A percentile compares a stretch with the other conserved stretches of the same genome.
phyloP scores from a whole-genome alignment of 2,888 invertebrate species.

The Thereva unica region DNA sequence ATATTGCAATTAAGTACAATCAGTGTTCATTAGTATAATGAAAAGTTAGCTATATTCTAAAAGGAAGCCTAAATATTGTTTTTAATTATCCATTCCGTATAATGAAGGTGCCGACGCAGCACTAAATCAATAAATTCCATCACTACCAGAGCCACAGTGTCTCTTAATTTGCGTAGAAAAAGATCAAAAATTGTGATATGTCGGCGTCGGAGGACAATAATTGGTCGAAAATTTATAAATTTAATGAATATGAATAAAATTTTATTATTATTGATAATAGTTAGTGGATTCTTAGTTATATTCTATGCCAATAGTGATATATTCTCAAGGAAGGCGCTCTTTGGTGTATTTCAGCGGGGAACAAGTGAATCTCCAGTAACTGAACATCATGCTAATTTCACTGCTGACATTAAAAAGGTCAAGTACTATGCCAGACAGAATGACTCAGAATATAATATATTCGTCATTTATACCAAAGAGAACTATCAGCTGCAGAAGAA shows the following conservation, averaged over 20 bases:
- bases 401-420: conserved; percentile 39
- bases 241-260: conserved; percentile 51
- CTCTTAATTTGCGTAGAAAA: background rate
- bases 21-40: too few species aligned
- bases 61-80: too few species aligned
- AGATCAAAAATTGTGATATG: conserved; percentile 25
- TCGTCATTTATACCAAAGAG: conserved; percentile 56
- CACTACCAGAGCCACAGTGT: background rate
- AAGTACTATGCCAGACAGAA: conserved; percentile 42
- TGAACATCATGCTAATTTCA: conserved; percentile 21
- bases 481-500: conserved; percentile 55
- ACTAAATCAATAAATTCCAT: conserved; percentile 17
- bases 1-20: too few species aligned
- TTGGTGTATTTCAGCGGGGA: conserved; percentile 39
- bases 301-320: conserved; percentile 53
- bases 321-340: conserved; percentile 43
- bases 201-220: conserved; percentile 7
- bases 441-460: conserved; percentile 53
- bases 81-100: too few species aligned
- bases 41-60: too few species aligned
- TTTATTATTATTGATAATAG: conserved; percentile 49
- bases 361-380: conserved; percentile 10
- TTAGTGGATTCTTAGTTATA: conserved; percentile 51
- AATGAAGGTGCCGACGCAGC: conserved; percentile 8
- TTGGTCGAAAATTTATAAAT: conserved; percentile 9